Percentiles rank a stretch among this genome's conserved stretches.
Evolutionary conservation across 1,140 invertebrate genomes (phyloP).

Genomic region (Hetaerina americana): DNA sequence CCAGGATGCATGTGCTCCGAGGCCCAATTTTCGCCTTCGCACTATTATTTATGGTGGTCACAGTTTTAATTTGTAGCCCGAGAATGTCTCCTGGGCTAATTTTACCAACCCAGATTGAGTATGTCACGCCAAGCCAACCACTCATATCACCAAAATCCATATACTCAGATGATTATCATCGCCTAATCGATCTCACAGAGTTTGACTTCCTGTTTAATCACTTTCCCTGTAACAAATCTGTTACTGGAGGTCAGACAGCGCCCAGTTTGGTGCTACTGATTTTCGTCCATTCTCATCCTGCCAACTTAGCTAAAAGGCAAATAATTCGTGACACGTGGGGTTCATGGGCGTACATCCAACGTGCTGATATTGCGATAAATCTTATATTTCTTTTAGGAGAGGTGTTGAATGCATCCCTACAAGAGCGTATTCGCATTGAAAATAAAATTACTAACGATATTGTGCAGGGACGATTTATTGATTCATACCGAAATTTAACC

Average conservation of each 20-base stretch:
- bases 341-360: background rate
- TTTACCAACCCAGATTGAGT: no score
- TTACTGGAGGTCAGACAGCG: constrained; percentile 6
- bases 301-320: constrained; percentile 42
- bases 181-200: constrained; percentile 39
- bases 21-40: no score
- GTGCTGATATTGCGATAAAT: constrained; percentile 24
- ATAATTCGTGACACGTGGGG: constrained; percentile 57
- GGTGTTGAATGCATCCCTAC: constrained; percentile 27
- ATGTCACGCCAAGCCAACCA: no score
- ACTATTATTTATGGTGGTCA: no score
- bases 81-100: no score
- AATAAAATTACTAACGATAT: constrained; percentile 48
- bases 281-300: constrained; percentile 52
- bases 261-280: constrained; percentile 34
- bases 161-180: constrained; percentile 27
- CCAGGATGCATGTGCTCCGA: no score
- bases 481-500: constrained; percentile 72
- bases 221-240: constrained; percentile 30
- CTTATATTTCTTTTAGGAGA: constrained; percentile 57
- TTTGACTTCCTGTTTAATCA: constrained; percentile 43
- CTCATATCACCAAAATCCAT: no score
- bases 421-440: constrained; percentile 43
- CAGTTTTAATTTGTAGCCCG: no score
- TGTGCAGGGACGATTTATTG: constrained; percentile 63